Conservation (phyloP, 2,888 invertebrate species). For the Tipula lateralis region DNA sequence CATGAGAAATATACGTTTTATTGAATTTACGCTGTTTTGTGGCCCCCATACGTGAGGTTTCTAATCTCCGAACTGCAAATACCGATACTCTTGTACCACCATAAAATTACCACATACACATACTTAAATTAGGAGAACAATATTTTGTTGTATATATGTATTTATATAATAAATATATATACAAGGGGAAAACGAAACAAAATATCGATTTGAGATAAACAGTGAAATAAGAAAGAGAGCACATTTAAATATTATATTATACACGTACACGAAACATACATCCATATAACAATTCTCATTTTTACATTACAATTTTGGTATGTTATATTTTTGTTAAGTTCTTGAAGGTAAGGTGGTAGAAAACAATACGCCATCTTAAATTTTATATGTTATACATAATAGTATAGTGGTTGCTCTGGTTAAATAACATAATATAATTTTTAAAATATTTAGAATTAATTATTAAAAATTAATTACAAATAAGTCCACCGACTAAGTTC, state of each 20-base stretch:
- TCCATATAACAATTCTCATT: neutral
- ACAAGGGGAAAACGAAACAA: neutral
- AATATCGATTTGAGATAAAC: conserved; percentile 9
- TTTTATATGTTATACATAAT: neutral
- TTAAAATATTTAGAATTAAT: neutral
- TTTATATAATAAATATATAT: neutral
- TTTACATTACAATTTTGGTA: neutral
- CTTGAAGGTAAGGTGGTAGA: conserved; percentile 9
- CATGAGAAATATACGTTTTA: too few relatives aligned
- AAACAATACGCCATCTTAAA: neutral
- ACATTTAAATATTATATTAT: neutral
- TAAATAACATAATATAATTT: neutral
- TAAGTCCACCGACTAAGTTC: neutral
- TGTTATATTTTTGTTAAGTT: conserved; percentile 1
- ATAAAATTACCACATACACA: neutral
- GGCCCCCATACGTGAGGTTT: neutral
- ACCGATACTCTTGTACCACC: neutral
- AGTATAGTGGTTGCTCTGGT: neutral
- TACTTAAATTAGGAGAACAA: neutral
- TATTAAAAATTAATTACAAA: neutral
- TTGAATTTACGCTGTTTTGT: too few relatives aligned
- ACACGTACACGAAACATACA: neutral
- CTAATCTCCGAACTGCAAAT: neutral
- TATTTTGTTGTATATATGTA: neutral
- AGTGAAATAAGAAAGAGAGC: neutral